A percentile compares a stretch with the other conserved stretches of the same genome.
phyloP scores from a whole-genome alignment of 1,140 invertebrate species.

The Diorhabda sublineata region DNA sequence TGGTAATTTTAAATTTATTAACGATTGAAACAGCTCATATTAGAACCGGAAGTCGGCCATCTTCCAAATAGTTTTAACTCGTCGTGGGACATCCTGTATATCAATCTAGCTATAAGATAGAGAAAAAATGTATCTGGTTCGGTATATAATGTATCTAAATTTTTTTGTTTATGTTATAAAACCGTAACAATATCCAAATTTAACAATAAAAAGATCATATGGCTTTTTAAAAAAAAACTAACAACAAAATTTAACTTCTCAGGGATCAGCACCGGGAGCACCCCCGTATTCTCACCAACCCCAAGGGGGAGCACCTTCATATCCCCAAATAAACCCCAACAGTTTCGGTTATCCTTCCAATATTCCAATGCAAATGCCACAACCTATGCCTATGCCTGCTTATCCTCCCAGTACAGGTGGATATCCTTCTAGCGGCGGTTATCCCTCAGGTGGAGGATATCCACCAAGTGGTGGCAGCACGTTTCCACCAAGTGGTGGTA shows the following conservation, averaged over 20 bases:
- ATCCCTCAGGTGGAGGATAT: conserved; percentile 27
- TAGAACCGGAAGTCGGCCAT: too few relatives aligned
- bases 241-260: not conserved
- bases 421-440: conserved; percentile 14
- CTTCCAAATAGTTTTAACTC: too few relatives aligned
- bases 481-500: conserved; percentile 16
- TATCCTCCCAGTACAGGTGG: conserved; percentile 22
- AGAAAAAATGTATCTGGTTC: too few relatives aligned
- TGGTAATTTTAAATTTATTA: too few relatives aligned
- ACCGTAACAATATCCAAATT: too few relatives aligned
- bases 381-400: conserved; percentile 35
- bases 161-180: too few relatives aligned
- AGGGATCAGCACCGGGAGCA: conserved; percentile 33
- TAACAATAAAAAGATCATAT: not conserved
- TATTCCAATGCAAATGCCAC: conserved; percentile 44
- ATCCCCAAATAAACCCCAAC: conserved; percentile 39
- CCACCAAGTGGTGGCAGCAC: conserved; percentile 22
- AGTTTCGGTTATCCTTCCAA: conserved; percentile 39
- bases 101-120: too few relatives aligned
- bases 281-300: conserved; percentile 39
- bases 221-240: not conserved
- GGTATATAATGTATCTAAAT: too few relatives aligned
- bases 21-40: too few relatives aligned
- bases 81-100: too few relatives aligned
- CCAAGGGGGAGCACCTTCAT: conserved; percentile 36